Base-by-base conservation (phyloP, 1,140 invertebrate genomes). In the Dendrolimus punctatus region DNA sequence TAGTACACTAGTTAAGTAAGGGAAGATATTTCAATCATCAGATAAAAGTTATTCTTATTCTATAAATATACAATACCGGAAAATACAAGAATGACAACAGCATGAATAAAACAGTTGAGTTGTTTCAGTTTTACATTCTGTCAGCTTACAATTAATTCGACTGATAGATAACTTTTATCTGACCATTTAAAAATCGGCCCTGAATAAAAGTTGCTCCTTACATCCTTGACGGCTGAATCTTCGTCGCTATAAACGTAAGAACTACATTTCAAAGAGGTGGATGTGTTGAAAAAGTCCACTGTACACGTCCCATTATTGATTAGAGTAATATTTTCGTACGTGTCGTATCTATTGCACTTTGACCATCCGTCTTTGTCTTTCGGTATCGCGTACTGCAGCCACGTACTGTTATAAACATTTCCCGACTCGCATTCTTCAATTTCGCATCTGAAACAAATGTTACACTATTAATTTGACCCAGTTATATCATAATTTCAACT, bases 161-260 rank as follows among this genome's bases (percentile, higher is more conserved):
- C 23, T 23, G 23, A 1, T 23, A 23, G 23, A 1, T 23, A 23
- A 23, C 23, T 23, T 23, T 1, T 23, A 23, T 23, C 23, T 23
- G 23, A 23, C 3, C 1, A 23, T 23, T 23, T 23, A 23, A 23
- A 23, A 23, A 23, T 23, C 23, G 23, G 23, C 23, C 23, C 23
- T 23, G 3, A 23, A 23, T 23, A 8, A n/a, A n/a, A 41, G 42
- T 37, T 8, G 40, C 41, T 60, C 74, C 81, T 81, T 55, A 85
- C 81, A 61, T 85, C 81, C 64, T 64, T 81, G 5, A 85, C 79
- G 5, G 66, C 70, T 0, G 79, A 82, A 56, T 85, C 68, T 46
- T 75, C 76, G 8, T 77, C 60, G 40, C 66, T 68, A n/a, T 82
- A 82, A 0, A 77, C 62, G 64, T 68, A 79, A 7, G 54, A 43